Percentiles rank a stretch among this genome's conserved stretches.
Conservation (phyloP, 1,140 invertebrate species). For the Musca domestica region DNA sequence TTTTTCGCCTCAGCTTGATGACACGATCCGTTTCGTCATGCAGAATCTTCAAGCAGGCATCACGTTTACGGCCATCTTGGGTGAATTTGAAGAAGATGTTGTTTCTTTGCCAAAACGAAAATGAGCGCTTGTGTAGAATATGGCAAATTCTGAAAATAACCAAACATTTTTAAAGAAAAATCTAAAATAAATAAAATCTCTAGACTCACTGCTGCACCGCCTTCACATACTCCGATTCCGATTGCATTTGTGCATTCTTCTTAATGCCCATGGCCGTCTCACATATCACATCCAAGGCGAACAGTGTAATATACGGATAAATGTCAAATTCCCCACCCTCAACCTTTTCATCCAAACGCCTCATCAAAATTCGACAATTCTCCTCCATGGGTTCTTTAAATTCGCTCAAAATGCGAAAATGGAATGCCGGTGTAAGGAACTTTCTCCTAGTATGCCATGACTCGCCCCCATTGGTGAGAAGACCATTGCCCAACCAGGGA, state of each 20-base stretch:
- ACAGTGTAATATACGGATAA: conserved; percentile 66
- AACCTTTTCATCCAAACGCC: conserved; percentile 36
- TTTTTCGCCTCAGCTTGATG: conserved; percentile 38
- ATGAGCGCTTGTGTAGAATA: conserved; percentile 55
- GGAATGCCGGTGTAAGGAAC: conserved; percentile 84
- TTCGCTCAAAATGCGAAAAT: conserved; percentile 81
- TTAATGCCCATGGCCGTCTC: conserved; percentile 80
- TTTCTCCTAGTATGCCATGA: conserved; percentile 82
- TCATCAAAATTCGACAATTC: conserved; percentile 53
- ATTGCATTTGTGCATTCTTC: conserved; percentile 61
- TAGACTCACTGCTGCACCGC: conserved; percentile 53
- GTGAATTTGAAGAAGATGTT: conserved; percentile 59
- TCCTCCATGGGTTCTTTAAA: conserved; percentile 67
- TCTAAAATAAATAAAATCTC: background rate
- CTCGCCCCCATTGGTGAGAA: conserved; percentile 65
- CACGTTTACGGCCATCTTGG: conserved; percentile 28
- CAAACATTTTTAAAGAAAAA: background rate
- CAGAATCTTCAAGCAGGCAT: conserved; percentile 34
- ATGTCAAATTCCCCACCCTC: conserved; percentile 59
- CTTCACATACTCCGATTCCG: conserved; percentile 64
- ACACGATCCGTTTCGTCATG: conserved; percentile 46
- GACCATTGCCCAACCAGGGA: conserved; percentile 67
- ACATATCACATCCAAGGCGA: conserved; percentile 76
- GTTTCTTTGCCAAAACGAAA: conserved; percentile 62
- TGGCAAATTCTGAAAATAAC: conserved; percentile 47